Evolutionary conservation across 2,797 vertebrate genomes (phyloP).

Genomic region (Erpetoichthys calabaricus): DNA sequence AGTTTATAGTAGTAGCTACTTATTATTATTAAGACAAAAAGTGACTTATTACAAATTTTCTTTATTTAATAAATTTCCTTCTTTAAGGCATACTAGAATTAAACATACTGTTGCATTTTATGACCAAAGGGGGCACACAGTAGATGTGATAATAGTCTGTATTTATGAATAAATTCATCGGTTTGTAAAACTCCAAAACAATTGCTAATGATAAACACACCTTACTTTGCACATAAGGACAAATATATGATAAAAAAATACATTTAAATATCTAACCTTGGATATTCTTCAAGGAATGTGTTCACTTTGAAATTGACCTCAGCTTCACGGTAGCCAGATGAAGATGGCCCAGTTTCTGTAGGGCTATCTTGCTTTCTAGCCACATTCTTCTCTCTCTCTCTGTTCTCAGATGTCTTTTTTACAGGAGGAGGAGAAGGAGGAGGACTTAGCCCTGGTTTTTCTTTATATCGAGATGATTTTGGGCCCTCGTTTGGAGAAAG

Average conservation of each 20-base stretch:
- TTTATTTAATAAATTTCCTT: too few species aligned
- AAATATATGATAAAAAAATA: too few species aligned
- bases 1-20: not conserved
- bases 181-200: too few species aligned
- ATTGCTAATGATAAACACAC: too few species aligned
- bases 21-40: too few species aligned
- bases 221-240: too few species aligned
- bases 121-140: too few species aligned
- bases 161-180: too few species aligned
- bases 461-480: conserved; percentile 62
- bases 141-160: too few species aligned
- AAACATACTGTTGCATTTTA: too few species aligned
- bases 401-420: conserved; percentile 58
- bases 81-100: too few species aligned
- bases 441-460: conserved; percentile 52
- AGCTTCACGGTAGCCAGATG: conserved; percentile 67
- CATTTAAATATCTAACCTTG: conserved; percentile 47
- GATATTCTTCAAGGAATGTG: conserved; percentile 71
- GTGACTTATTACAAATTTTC: too few species aligned
- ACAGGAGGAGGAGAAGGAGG: conserved; percentile 35
- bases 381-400: conserved; percentile 52
- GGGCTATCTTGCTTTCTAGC: conserved; percentile 56
- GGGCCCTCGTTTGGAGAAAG: conserved; percentile 64
- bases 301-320: conserved; percentile 78
- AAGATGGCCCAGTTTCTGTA: conserved; percentile 48